Evolutionary conservation across 2,888 invertebrate species (phyloP).

Genomic region (Tachina grossa): DNA sequence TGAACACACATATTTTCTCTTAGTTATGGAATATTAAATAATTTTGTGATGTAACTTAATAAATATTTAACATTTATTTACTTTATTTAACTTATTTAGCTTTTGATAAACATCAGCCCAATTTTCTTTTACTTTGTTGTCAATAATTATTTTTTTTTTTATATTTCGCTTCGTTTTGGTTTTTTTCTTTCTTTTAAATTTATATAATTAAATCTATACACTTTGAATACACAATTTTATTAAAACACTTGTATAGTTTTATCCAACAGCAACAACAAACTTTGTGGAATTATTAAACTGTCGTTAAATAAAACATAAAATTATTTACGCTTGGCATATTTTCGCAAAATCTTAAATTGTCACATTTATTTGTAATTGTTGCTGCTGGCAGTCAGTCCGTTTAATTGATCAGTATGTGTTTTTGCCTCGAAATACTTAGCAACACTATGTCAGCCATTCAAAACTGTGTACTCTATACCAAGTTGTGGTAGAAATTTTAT

Average conservation of each 20-base stretch:
- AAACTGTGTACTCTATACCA: slow-evolving; percentile 49
- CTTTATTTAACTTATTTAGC: too few relatives aligned
- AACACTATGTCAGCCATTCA: slow-evolving; percentile 77
- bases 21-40: too few relatives aligned
- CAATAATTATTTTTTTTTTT: not conserved
- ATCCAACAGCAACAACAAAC: not conserved
- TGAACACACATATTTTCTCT: too few relatives aligned
- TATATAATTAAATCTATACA: slow-evolving; percentile 31
- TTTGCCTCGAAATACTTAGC: slow-evolving; percentile 79
- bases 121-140: too few relatives aligned
- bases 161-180: slow-evolving; percentile 3
- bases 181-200: slow-evolving; percentile 17
- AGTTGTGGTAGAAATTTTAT: slow-evolving; percentile 41
- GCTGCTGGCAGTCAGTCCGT: slow-evolving; percentile 65
- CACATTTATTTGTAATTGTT: slow-evolving; percentile 47
- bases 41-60: too few relatives aligned
- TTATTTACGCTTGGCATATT: slow-evolving; percentile 14
- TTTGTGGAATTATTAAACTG: slow-evolving; percentile 45
- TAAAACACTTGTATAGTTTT: not conserved
- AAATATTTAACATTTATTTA: too few relatives aligned
- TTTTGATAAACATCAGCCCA: too few relatives aligned
- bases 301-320: not conserved
- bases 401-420: slow-evolving; percentile 77
- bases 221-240: slow-evolving; percentile 46
- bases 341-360: slow-evolving; percentile 36